Evolutionary conservation across 2,888 invertebrate species (phyloP), one percentile per base, ranked within the genome.

Genomic region (Leucophora obtusa): DNA sequence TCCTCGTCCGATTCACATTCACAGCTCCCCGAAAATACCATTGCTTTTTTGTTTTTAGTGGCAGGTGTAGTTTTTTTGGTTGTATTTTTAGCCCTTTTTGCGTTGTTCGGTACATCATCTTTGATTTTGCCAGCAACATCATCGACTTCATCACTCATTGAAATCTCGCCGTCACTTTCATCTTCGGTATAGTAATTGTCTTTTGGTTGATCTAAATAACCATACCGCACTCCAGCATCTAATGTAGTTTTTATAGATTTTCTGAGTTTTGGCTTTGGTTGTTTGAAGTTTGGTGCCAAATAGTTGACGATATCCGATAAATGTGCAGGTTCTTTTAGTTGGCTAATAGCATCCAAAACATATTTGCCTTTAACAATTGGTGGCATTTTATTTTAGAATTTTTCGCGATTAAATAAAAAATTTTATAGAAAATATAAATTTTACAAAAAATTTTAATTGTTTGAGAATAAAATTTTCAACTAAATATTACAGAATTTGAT

Each of bases 141-240:
- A n/a, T n/a, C 4, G 8, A 2, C 38, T 38, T 2, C 11, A 6
- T 47, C n/a, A 5, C 43, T 14, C 15, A n/a, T 47, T 0, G n/a
- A 47, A 0, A 14, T 47, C 1, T 47, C 43, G n/a, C 2, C 14
- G 6, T 14, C n/a, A 14, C 6, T 14, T 14, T 4, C 1, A 2
- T n/a, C n/a, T 47, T n/a, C n/a, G 1, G 43, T 7, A 5, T 14
- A 47, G 15, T 47, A 47, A n/a, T 4, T n/a, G 6, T n/a, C 43
- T n/a, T n/a, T 3, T 1, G 2, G 5, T n/a, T 47, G 14, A 0
- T 43, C 43, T 43, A 43, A 14, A 43, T 18, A 62, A 1, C 60
- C 75, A 33, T 47, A 56, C 14, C 58, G 43, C 8, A 74, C 59
- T 15, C 74, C 74, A 18, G 51, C 66, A 4, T 74, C 53, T 11